Evolutionary conservation across 1,140 invertebrate genomes (phyloP).

Genomic region (Radopholus similis): DNA sequence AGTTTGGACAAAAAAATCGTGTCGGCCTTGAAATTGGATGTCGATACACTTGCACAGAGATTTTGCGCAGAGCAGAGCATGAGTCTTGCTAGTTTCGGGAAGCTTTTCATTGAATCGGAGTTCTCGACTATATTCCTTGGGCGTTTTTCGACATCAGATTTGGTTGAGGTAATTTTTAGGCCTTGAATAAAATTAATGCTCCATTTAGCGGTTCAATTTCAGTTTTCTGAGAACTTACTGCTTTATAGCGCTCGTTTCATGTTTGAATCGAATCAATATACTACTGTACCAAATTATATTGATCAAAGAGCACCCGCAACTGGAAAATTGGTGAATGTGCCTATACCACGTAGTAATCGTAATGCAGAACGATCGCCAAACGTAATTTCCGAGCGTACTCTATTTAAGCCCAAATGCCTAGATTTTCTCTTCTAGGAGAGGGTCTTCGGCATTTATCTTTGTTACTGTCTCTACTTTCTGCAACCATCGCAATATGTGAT

Average conservation of each 20-base stretch:
- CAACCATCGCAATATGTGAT: slow-evolving; percentile 33
- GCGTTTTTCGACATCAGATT: slow-evolving; percentile 28
- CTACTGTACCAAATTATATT: background rate
- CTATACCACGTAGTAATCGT: background rate
- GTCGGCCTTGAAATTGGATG: slow-evolving; percentile 11
- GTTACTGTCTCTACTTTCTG: slow-evolving; percentile 24
- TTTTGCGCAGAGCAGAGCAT: slow-evolving; percentile 3
- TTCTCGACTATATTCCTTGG: slow-evolving; percentile 34
- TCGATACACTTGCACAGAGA: slow-evolving; percentile 12
- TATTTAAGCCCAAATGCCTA: background rate
- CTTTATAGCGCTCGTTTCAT: slow-evolving; percentile 26
- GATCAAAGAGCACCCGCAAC: background rate
- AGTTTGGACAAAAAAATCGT: slow-evolving; percentile 8
- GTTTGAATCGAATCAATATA: background rate
- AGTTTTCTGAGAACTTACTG: slow-evolving; percentile 29
- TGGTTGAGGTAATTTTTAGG: slow-evolving; percentile 22
- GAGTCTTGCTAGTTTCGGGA: slow-evolving; percentile 11
- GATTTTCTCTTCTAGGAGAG: slow-evolving; percentile 24
- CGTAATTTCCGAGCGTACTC: slow-evolving; percentile 2
- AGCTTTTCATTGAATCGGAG: slow-evolving; percentile 26
- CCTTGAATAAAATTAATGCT: background rate
- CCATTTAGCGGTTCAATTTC: background rate
- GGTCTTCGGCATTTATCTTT: slow-evolving; percentile 28
- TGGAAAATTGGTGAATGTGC: background rate
- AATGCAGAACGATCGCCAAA: background rate